Base-by-base conservation (phyloP, 2,797 vertebrate genomes). In the Hybognathus amarus region DNA sequence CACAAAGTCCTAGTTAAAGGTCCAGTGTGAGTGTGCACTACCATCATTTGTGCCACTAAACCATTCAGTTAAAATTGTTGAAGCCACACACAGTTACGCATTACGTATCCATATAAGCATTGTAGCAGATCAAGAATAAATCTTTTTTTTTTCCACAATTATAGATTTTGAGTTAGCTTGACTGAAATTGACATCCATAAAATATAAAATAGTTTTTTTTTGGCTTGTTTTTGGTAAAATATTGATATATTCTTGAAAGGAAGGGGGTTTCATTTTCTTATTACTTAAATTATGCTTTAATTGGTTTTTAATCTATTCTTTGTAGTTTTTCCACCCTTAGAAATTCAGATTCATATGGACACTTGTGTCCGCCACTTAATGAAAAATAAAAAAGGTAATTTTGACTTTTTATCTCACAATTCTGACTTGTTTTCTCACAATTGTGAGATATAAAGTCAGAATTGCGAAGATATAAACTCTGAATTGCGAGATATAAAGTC, bases 31-130 rank as follows among this genome's bases (percentile, higher is more conserved):
- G 5, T 15, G 54, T 86, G 77, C 64, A 15, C 59, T 56, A 79
- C 77, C 36, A 87, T 85, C 89, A 20, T 63, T 77, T 66, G 78
- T 89, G n/a, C 27, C 33, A 40, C 54, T 47, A 76, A 64, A 54
- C 59, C 2, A 1, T 61, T 64, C 78, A 83, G 86, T 82, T 91
- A 88, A 73, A 63, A 80, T 52, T 50, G 66, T 76, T 84, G 83
- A 87, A 86, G 74, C n/a, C 54, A 77, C 15, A 27, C 59, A 47
- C 13, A 54, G 13, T 47, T n/a, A 24, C 33, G 82, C 4, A 56
- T 54, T 54, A 9, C 18, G 38, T n/a, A 63, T 68, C 50, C 6
- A 10, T 61, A 17, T 75, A 42, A 75, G 36, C 47, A 17, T 33
- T 18, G 50, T 22, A 68, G 15, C 74, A 70, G 68, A 5, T 0